Percentiles rank a stretch among this genome's conserved stretches.
Evolutionary conservation across 2,113 vertebrate species (phyloP).

Genomic region (Nymphicus hollandicus): DNA sequence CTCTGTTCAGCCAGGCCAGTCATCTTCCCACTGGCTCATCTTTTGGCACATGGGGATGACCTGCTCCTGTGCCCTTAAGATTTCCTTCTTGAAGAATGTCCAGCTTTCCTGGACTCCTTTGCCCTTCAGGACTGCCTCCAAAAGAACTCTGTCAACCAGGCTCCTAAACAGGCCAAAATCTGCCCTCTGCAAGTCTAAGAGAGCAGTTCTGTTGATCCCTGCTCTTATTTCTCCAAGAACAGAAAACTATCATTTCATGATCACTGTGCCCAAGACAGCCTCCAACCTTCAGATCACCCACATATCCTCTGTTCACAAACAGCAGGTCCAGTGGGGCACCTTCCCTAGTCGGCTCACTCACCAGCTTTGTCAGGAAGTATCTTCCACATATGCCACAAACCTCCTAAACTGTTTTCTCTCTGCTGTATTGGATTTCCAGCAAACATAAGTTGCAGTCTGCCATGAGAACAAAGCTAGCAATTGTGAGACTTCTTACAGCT

Average conservation of each 20-base stretch:
- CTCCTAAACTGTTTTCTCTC: neutral
- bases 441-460: neutral
- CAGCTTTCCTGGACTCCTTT: neutral
- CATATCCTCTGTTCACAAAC: neutral
- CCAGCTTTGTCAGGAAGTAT: neutral
- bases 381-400: no score
- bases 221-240: neutral
- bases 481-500: neutral
- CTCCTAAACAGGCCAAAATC: neutral
- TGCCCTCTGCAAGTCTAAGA: neutral
- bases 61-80: no score
- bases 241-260: neutral
- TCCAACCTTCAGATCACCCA: neutral
- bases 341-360: no score
- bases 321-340: no score
- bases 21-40: neutral
- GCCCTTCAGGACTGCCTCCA: neutral
- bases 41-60: neutral
- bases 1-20: neutral
- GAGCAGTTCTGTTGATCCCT: neutral
- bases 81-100: neutral
- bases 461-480: neutral
- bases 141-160: neutral
- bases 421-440: neutral
- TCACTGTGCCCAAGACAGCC: rapidly evolving